Evolutionary conservation across 1,140 invertebrate species (phyloP), one percentile per base, ranked within the genome.

Genomic region (Bombus affinis): DNA sequence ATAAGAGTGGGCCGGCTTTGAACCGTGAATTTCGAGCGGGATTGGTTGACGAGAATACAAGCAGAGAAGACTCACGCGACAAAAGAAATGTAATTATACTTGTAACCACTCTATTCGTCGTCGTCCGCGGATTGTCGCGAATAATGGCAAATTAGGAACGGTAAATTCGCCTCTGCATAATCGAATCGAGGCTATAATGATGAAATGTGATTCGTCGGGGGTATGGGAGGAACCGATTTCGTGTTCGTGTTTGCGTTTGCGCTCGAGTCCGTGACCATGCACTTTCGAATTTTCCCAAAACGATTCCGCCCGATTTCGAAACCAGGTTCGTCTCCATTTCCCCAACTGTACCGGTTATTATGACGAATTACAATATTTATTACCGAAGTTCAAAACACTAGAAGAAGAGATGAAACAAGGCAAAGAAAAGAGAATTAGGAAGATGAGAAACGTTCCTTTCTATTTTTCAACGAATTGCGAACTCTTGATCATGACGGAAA

Each of bases 41-140:
- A 83, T 83, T 66, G 57, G 35, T n/a, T 28, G 74, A 77, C 62
- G 32, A 77, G 62, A 44, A 18, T 42, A 18, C n/a, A 22, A 35
- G 13, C 25, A 57, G 32, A 32, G 44, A 44, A 62, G 53, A 18
- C 12, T 37, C 53, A 39, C 18, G 37, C 22, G 82, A 71, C 44
- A 71, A 79, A 44, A 84, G 75, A 80, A 32, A 80, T 79, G 78
- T 71, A 79, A 84, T 84, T 84, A 84, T 71, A 47, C 37, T 44
- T 9, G 70, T 10, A n/a, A n/a, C 53, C 22, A 15, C 47, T 39
- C 57, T 42, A 13, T 62, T 71, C 37, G n/a, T 5, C 66, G 3
- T 4, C 2, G 42, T 15, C 15, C 66, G 39, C 42, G 53, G 76
- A 79, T 80, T 47, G 53, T 32, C 74, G 37, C 82, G n/a, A 77